phyloP scores from a whole-genome alignment of 2,113 vertebrate genomes.

The Lichenostomus cassidix region DNA sequence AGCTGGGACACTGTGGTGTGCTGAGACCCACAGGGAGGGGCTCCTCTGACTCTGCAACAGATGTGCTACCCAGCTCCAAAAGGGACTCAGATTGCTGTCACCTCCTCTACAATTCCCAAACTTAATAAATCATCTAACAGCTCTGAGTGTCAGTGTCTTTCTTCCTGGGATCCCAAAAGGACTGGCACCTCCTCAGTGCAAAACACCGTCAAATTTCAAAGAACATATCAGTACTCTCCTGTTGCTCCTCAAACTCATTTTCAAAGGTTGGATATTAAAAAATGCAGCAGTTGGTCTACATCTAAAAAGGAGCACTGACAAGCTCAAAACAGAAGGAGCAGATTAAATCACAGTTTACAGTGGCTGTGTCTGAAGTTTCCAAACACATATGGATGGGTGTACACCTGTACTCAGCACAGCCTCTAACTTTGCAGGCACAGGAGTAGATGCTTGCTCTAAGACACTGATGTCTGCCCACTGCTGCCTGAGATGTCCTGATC shows the following conservation, averaged over 20 bases:
- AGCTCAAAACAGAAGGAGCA: not conserved
- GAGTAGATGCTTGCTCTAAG: not conserved
- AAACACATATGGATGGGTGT: accelerated
- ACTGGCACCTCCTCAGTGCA: not conserved
- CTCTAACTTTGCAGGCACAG: not conserved
- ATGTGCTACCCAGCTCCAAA: not conserved
- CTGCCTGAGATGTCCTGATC: not conserved
- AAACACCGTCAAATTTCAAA: not conserved
- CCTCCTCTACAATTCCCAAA: not conserved
- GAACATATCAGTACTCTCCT: not conserved
- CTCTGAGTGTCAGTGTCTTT: not conserved
- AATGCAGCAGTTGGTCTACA: not conserved
- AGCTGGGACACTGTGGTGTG: accelerated
- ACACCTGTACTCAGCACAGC: not conserved
- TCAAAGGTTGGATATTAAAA: not conserved
- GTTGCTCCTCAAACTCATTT: not conserved
- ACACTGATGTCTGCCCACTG: not conserved
- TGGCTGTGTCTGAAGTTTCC: not conserved
- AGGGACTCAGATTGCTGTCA: not conserved
- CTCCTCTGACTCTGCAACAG: not conserved
- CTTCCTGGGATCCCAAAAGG: not conserved
- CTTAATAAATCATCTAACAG: not conserved
- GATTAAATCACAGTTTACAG: not conserved
- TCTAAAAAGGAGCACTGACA: not conserved
- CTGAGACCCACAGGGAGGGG: not conserved